Evolutionary conservation across 2,113 vertebrate species (phyloP).

Genomic region (Turnix velox): DNA sequence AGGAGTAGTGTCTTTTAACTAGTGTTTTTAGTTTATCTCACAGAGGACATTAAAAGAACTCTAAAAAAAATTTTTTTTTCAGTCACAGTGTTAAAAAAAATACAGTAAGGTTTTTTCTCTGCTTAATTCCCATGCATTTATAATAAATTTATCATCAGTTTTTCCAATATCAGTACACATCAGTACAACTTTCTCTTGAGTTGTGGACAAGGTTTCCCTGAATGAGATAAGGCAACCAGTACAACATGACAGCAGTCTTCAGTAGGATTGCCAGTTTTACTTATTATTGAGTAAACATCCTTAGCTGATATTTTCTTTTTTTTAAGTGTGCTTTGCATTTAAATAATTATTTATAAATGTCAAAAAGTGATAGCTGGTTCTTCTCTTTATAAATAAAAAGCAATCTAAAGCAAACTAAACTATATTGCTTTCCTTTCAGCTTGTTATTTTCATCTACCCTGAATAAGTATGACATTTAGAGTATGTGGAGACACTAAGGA

Average conservation of each 20-base stretch:
- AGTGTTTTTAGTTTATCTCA: background rate
- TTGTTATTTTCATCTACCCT: background rate
- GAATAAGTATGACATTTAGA: background rate
- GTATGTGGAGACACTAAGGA: background rate
- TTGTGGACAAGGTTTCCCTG: background rate
- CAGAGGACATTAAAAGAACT: background rate
- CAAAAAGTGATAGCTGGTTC: background rate
- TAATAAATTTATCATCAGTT: background rate
- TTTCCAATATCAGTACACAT: background rate
- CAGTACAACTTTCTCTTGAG: background rate
- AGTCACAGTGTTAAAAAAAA: background rate
- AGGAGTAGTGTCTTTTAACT: background rate
- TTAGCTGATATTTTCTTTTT: background rate
- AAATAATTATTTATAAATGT: background rate
- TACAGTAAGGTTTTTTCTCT: background rate
- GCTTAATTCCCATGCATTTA: background rate
- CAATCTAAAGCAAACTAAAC: background rate
- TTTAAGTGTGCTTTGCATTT: background rate
- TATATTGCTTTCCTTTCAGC: background rate
- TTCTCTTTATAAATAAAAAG: background rate
- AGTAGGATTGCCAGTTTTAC: background rate
- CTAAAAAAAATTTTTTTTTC: background rate
- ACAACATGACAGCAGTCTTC: background rate
- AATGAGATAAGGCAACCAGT: background rate
- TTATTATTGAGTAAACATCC: background rate